Base-by-base conservation (phyloP, 2,888 invertebrate genomes). In the Drosophila pseudotalamancana region DNA sequence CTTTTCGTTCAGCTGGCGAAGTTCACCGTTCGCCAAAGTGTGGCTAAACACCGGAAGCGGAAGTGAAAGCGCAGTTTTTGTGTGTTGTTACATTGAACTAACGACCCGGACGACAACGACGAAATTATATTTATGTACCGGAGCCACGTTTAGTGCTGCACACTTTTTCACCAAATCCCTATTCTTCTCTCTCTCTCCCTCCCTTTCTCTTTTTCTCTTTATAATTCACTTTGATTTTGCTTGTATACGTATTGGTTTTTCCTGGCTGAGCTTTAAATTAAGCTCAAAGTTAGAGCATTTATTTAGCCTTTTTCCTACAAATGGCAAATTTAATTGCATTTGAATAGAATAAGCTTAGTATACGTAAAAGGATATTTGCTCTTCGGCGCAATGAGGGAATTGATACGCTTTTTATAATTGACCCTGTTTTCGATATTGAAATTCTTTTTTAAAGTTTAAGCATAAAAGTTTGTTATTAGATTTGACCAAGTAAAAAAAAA, bases 51-150 rank as follows among this genome's bases (percentile, higher is more conserved):
- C 76, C 84, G 79, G 79, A 79, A 83, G 53, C 79, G 79, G 79
- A 79, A 80, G 79, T 84, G 77, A 79, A 79, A 79, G 79, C 79
- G 84, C 79, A 79, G 79, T 79, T 79, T 80, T 78, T 77, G 82
- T 77, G 56, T 78, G 82, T 75, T 69, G 75, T 76, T 61, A 60
- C 62, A 56, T 51, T 49, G 59, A 61, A 55, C 77, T 72, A 72
- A 81, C 81, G 61, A 71, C 72, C 77, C 56, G 39, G 51, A 77
- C 59, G 61, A 60, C 72, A 77, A 69, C 62, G 70, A 50, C 65
- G 49, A 81, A 76, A 81, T 81, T 77, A 72, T 80, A 81, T 81
- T 72, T 77, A 77, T 77, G 74, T 74, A 56, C 74, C 64, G 59
- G 29, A 45, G 32, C 49, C 57, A 37, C 37, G 48, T 70, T 68